Conservation (phyloP, 1,140 invertebrate species). For the Bombus breviceps region DNA sequence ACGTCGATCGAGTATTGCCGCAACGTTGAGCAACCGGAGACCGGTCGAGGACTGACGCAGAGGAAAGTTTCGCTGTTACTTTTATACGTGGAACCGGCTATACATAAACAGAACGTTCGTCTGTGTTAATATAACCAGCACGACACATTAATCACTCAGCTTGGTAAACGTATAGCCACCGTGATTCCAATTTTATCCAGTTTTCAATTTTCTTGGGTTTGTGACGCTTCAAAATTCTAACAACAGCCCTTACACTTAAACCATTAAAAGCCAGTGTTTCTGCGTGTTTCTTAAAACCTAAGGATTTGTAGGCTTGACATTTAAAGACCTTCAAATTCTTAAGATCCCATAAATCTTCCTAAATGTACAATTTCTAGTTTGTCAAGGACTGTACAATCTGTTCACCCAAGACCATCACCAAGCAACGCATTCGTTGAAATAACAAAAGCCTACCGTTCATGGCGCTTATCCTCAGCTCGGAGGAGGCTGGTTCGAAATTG, state of each 20-base stretch:
- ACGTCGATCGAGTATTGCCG: neutral
- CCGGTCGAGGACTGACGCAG: neutral
- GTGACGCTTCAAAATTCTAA: neutral
- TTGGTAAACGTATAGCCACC: neutral
- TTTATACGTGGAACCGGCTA: neutral
- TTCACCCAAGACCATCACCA: neutral
- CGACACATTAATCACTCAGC: neutral
- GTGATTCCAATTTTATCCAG: neutral
- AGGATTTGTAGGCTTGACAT: neutral
- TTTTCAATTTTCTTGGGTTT: neutral
- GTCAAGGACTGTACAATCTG: no score
- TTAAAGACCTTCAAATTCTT: neutral
- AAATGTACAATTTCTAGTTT: neutral
- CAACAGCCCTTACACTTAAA: neutral
- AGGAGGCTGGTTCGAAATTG: constrained; percentile 14
- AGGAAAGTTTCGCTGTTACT: constrained; percentile 36
- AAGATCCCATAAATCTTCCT: neutral
- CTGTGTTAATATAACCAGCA: neutral
- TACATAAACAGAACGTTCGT: constrained; percentile 22
- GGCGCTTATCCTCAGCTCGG: constrained; percentile 1
- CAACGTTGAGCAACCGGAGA: neutral
- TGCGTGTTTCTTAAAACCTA: no score
- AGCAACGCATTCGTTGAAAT: neutral
- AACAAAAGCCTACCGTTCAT: constrained; percentile 37
- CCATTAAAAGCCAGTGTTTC: neutral